Base-by-base conservation (phyloP, 2,888 invertebrate species). In the Sceliomorpha sp. region DNA sequence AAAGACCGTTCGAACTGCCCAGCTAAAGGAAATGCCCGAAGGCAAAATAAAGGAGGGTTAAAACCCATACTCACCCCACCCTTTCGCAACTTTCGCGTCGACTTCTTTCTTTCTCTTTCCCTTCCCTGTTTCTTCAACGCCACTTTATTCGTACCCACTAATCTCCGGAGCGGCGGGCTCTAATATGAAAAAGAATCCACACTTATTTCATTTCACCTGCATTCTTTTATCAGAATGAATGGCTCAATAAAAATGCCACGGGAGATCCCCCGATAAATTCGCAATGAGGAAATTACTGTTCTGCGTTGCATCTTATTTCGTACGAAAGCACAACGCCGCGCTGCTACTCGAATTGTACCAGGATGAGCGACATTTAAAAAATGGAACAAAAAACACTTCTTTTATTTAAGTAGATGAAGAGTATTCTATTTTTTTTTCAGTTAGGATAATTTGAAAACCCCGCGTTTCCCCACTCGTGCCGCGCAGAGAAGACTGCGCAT, bases 41-140 rank as follows among this genome's bases (percentile, higher is more conserved):
- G 71, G 44, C 62, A 44, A 63, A 58, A 51, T 50, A 58, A 70
- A 67, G 44, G 29, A 60, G 60, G 47, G 29, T 56, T 37, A 36
- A 70, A 47, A 44, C 32, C 62, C 5, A 58, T 56, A 27, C 53
- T 20, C 64, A 31, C 12, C 58, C 59, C 34, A 40, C 36, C 29
- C 66, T 60, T 32, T 53, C 47, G 27, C 26, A 15, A 26, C 26
- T 56, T 56, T 31, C 47, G 58, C 51, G 55, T 40, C n/a, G 29
- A 15, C 37, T 64, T 39, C 34, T 64, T 42, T 59, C 26, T 45
- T 58, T 51, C 15, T 68, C 26, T 5, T 51, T 37, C 59, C 55
- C 14, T 7, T 17, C 34, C 36, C 20, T 20, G 20, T 5, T 2
- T 40, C 51, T 44, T 17, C 39, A 13, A 4, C 40, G 40, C 29